phyloP scores from a whole-genome alignment of 2,113 vertebrate species.

The Psophia crepitans region DNA sequence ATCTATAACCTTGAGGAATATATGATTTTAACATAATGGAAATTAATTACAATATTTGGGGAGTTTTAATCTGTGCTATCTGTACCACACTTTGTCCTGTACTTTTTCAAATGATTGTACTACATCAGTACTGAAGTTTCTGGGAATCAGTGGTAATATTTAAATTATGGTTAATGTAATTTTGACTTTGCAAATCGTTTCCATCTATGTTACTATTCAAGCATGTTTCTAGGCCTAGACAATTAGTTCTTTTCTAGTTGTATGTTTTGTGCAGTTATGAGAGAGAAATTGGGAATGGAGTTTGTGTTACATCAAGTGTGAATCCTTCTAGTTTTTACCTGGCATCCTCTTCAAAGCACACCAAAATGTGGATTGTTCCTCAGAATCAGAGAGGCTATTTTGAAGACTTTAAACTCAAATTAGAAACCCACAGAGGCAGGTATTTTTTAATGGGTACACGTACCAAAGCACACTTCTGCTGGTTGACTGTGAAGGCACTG shows the following conservation, averaged over 20 bases:
- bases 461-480: constrained; percentile 48
- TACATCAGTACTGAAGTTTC: constrained; percentile 68
- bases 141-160: constrained; percentile 69
- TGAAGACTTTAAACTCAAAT: neutral
- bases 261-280: constrained; percentile 35
- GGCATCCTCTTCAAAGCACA: constrained; percentile 43
- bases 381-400: neutral
- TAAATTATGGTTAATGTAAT: constrained; percentile 75
- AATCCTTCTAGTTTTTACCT: constrained; percentile 14
- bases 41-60: constrained; percentile 29
- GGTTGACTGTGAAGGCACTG: neutral
- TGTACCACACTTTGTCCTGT: constrained; percentile 38
- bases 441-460: neutral
- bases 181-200: constrained; percentile 66
- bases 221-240: constrained; percentile 74
- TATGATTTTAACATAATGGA: constrained; percentile 62
- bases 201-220: constrained; percentile 55
- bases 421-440: neutral
- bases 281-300: neutral
- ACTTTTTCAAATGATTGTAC: constrained; percentile 70
- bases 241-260: constrained; percentile 41
- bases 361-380: constrained; percentile 61
- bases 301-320: constrained; percentile 46
- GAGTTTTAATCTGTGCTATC: constrained; percentile 57
- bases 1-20: constrained; percentile 56